Evolutionary conservation across 2,113 vertebrate genomes (phyloP), one percentile per base, ranked within the genome.

Genomic region (Platichthys stellatus): DNA sequence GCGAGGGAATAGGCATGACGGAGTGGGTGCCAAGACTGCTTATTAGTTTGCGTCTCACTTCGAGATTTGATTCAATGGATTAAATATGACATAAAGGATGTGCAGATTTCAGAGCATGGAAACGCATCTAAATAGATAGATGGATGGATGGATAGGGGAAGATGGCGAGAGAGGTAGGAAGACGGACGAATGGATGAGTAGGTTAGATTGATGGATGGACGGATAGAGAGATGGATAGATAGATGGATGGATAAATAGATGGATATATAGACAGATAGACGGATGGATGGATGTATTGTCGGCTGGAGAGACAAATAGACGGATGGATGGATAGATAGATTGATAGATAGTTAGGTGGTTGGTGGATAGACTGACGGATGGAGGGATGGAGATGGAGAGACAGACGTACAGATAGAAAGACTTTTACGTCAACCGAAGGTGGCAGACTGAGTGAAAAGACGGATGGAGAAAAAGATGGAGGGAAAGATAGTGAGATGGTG

Each of bases 11-110:
- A 66, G 81, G 67, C 71, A 63, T 89, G 88, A 88, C 81, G 23
- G 90, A 91, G 88, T 57, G 23, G 74, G 91, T 87, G 89, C 71
- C 78, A 91, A 86, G 76, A 72, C 63, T 77, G 88, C 70, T 85
- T 81, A 90, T 89, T 88, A 90, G 89, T 70, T 81, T 79, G 76
- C 62, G 76, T 85, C 81, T 90, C 76, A 88, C 76, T 90, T 76
- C 43, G 73, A 81, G 79, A 90, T 72, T 86, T 70, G 61, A 90
- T 88, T 84, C 61, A 69, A 70, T 76, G 51, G 21, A 58, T 58
- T 58, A 58, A 58, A 13, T 69, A 66, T 54, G 51, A 54, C 20
- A 54, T 54, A 72, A 60, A 78, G 23, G 74, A 72, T 70, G 49
- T 60, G 76, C 67, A 82, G 57, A 74, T 85, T 74, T 35, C 26